phyloP scores from a whole-genome alignment of 2,113 vertebrate genomes.

The Rattus rattus region DNA sequence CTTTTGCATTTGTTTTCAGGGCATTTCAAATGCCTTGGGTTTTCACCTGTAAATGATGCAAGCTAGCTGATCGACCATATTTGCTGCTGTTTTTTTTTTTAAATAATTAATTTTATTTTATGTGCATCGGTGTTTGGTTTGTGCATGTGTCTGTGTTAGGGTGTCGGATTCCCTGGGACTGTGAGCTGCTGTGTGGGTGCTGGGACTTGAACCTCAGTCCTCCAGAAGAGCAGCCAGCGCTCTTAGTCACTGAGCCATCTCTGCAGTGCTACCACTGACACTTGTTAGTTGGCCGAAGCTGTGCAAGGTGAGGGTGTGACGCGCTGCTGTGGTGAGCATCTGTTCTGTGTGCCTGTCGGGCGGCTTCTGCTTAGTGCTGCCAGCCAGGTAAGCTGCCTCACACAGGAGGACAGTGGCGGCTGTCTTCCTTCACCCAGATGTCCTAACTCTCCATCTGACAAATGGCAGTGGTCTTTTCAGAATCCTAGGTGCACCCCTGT shows the following conservation, averaged over 20 bases:
- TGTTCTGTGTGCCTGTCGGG: not conserved
- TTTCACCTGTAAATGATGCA: not conserved
- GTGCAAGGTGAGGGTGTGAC: not conserved
- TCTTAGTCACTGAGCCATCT: not conserved
- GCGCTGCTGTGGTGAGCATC: not conserved
- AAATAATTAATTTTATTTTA: not conserved
- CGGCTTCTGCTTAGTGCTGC: not conserved
- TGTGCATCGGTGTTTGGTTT: not conserved
- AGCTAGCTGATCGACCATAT: not conserved
- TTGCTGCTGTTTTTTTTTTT: not conserved
- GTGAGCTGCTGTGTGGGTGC: not conserved
- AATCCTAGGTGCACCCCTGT: not conserved
- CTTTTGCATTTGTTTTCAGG: slow-evolving; percentile 1
- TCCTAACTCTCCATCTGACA: not conserved
- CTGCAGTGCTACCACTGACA: not conserved
- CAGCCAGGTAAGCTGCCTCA: not conserved
- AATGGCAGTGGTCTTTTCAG: not conserved
- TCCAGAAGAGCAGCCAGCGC: not conserved
- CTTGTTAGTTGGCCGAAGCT: not conserved
- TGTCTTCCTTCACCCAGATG: not conserved
- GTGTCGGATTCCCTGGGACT: not conserved
- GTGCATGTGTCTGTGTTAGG: not conserved
- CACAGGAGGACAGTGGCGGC: not conserved
- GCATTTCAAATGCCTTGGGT: slow-evolving; percentile 8
- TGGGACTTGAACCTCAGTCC: not conserved